Evolutionary conservation across 2,797 vertebrate species (phyloP), one percentile per base, ranked within the genome.

Genomic region (Neopelma chrysocephalum): DNA sequence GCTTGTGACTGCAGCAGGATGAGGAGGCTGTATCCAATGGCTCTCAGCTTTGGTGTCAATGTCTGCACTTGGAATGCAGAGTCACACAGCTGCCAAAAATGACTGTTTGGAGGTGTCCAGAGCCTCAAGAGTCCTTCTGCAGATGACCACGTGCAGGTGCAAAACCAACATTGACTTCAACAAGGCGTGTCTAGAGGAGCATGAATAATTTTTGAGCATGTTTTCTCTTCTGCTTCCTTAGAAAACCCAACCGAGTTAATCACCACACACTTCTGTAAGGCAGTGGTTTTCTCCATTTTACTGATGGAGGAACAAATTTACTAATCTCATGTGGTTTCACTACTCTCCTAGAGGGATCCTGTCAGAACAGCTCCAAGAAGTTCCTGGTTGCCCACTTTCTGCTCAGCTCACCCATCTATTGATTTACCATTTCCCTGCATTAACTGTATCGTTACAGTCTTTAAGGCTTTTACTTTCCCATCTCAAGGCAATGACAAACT

Each of bases 381-480:
- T 15, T 78, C 50, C 34, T 19, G 2, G 18, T 69, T 53, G 38
- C 48, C 42, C 82, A 22, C 22, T 61, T 80, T 48, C 36, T 48
- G 56, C 76, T 75, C 68, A 51, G 62, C 25, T 81, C 53, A 48
- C 54, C 9, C 47, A 31, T 18, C 45, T 78, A 79, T 42, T 48
- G 36, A 76, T 82, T 34, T 29, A 66, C 66, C 87, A 84, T 93
- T 82, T 96, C 65, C 29, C 43, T 84, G 51, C 62, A 45, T 85
- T 92, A 92, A 62, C 43, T 51, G 27, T 11, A 42, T 18, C 5
- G 1, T 56, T 66, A 61, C 29, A 15, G 23, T 68, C 93, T 91
- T 87, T 38, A 60, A 82, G 51, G 54, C 32, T 91, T 95, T 95
- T 91, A 57, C 77, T 78, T 94, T 34, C 32, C 70, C 31, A n/a